Conservation (phyloP, 92 coral and sea anemone genomes). For the Meandrina meandrites region DNA sequence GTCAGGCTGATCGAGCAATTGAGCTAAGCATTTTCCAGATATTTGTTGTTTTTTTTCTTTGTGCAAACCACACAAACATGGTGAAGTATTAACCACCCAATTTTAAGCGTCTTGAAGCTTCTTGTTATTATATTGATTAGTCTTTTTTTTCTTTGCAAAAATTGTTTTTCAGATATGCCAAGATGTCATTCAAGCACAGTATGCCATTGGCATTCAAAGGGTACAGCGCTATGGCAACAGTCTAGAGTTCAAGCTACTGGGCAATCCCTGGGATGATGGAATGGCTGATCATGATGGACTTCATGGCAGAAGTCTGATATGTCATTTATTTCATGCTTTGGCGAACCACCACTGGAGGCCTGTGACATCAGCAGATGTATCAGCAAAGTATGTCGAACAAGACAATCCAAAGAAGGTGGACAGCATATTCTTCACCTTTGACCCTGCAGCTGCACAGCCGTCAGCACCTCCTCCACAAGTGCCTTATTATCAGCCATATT, state of each 20-base stretch:
- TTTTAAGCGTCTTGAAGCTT: too few species aligned
- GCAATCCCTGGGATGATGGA: conserved; percentile 48
- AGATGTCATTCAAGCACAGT: conserved; percentile 31
- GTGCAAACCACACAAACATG: too few species aligned
- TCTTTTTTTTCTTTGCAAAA: neutral
- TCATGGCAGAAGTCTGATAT: conserved; percentile 48
- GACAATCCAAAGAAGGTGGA: conserved; percentile 61
- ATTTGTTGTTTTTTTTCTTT: too few species aligned
- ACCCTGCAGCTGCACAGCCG: conserved; percentile 17
- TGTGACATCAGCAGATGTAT: conserved; percentile 53
- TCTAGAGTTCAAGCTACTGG: conserved; percentile 41
- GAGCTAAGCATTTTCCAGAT: too few species aligned
- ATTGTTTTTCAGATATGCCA: conserved; percentile 21
- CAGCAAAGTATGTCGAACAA: conserved; percentile 73
- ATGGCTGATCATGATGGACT: conserved; percentile 40
- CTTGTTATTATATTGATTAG: too few species aligned
- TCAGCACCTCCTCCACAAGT: conserved; percentile 39
- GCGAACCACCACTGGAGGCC: conserved; percentile 38
- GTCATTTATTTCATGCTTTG: conserved; percentile 45
- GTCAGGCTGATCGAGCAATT: too few species aligned
- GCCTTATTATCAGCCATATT: conserved; percentile 23
- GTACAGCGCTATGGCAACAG: conserved; percentile 45
- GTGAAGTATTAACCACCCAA: too few species aligned
- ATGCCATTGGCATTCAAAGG: conserved; percentile 34
- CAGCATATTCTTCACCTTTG: conserved; percentile 53